phyloP scores from a whole-genome alignment of 2,888 invertebrate genomes.

The Pocota personata region DNA sequence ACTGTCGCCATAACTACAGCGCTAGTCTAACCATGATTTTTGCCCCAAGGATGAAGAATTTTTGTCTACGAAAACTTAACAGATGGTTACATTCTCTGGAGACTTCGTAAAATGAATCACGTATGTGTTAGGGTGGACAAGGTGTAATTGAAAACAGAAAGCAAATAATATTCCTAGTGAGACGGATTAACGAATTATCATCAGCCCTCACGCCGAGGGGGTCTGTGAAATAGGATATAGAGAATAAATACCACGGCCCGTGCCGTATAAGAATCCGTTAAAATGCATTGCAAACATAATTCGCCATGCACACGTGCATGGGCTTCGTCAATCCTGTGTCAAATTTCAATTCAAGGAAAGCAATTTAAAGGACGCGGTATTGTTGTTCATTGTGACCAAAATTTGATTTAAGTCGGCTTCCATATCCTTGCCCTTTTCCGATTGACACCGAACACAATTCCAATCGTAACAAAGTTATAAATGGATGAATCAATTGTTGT shows the following conservation, averaged over 20 bases:
- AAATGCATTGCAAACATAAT: conserved; percentile 67
- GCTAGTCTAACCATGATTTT: neutral
- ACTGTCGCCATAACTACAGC: neutral
- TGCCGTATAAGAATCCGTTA: conserved; percentile 46
- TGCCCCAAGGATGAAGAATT: conserved; percentile 41
- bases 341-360: conserved; percentile 34
- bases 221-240: conserved; percentile 48
- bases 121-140: conserved; percentile 57
- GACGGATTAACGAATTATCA: conserved; percentile 73
- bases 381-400: conserved; percentile 49
- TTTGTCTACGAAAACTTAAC: conserved; percentile 60
- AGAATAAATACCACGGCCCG: conserved; percentile 55
- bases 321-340: conserved; percentile 32
- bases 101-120: conserved; percentile 28
- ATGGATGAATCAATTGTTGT: conserved; percentile 68
- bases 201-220: conserved; percentile 29
- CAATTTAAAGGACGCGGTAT: conserved; percentile 37
- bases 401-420: conserved; percentile 62
- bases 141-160: conserved; percentile 73
- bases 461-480: conserved; percentile 62
- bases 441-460: conserved; percentile 34
- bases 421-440: conserved; percentile 14
- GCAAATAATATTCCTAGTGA: conserved; percentile 69
- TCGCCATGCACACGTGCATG: conserved; percentile 59
- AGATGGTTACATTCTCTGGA: conserved; percentile 61